phyloP scores from a whole-genome alignment of 2,113 vertebrate species.

The Phalacrocorax aristotelis region DNA sequence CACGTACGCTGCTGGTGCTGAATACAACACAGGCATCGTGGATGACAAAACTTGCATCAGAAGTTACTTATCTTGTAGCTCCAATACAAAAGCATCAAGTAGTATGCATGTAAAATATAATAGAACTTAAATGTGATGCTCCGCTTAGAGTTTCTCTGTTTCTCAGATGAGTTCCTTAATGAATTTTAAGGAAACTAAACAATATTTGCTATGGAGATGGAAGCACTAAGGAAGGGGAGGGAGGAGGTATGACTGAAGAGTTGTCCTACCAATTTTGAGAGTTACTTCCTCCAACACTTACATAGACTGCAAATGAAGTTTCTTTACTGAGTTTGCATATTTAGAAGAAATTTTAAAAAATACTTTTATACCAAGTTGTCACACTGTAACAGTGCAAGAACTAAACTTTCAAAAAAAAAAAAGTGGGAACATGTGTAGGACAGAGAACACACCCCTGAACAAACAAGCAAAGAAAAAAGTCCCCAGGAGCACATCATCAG shows the following conservation, averaged over 20 bases:
- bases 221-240: background rate
- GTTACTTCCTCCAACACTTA: background rate
- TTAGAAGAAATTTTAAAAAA: background rate
- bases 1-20: background rate
- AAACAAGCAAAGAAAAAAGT: background rate
- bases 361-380: background rate
- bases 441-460: background rate
- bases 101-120: background rate
- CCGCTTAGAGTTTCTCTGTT: rapidly evolving
- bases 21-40: background rate
- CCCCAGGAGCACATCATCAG: background rate
- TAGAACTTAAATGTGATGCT: background rate
- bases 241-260: background rate
- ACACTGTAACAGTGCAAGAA: background rate
- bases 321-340: background rate
- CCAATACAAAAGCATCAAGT: background rate
- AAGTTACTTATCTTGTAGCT: background rate
- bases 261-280: background rate
- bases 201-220: background rate
- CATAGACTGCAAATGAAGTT: background rate
- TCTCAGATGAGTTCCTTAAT: background rate
- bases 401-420: background rate
- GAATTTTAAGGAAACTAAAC: background rate
- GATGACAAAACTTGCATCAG: background rate
- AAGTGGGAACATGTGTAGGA: background rate